These are phyloP conservation scores for Colius striatus DNA, from an alignment of 2,113 vertebrate species.

Conservation along the genomic window DNA sequence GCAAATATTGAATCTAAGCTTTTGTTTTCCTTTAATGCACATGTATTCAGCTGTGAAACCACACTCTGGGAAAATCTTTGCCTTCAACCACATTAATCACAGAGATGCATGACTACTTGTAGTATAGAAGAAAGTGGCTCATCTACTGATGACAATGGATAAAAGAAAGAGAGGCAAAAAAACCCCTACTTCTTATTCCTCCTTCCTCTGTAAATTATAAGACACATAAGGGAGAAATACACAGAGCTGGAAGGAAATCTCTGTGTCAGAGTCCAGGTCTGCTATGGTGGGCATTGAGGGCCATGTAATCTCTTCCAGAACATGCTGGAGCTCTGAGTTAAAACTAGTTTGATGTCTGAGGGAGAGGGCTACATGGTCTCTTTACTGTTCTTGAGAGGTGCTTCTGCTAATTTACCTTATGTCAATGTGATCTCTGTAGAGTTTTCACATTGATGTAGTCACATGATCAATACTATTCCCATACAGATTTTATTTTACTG, in stretches of 20 bases:
- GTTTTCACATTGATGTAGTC: background rate
- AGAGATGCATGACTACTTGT: background rate
- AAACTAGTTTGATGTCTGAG: background rate
- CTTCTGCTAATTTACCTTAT: background rate
- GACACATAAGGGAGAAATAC: background rate
- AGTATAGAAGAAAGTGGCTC: slow-evolving; percentile 30
- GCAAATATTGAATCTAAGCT: background rate
- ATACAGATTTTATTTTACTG: background rate
- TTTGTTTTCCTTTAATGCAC: background rate
- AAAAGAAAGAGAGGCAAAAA: background rate
- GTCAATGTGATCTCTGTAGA: background rate
- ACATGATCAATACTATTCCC: background rate
- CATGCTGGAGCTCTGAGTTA: background rate
- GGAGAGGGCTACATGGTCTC: background rate
- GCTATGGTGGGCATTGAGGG: background rate
- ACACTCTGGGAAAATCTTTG: background rate
- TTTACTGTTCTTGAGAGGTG: background rate
- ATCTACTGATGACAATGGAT: background rate
- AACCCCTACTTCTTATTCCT: background rate
- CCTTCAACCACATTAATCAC: background rate
- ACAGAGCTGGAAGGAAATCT: background rate
- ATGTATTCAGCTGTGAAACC: background rate
- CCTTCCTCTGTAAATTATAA: background rate
- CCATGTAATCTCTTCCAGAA: background rate
- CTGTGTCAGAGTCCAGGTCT: background rate